Evolutionary conservation across 1,140 invertebrate species (phyloP).

Genomic region (Oryzaephilus surinamensis): DNA sequence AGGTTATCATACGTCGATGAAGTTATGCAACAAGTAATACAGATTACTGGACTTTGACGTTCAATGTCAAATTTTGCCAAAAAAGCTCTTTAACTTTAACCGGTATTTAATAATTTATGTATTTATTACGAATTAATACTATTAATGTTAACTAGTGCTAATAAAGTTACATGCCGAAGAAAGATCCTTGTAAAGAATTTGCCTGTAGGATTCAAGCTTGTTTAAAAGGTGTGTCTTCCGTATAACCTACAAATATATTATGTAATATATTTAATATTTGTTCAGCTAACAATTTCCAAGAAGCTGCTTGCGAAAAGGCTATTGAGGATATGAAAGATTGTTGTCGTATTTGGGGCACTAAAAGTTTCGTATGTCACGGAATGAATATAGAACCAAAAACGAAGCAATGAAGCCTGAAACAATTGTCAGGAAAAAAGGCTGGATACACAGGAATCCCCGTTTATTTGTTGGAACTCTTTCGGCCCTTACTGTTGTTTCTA

Average conservation of each 20-base stretch:
- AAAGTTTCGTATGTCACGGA: slow-evolving; percentile 53
- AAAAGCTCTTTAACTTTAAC: no score
- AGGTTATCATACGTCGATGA: no score
- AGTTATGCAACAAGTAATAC: no score
- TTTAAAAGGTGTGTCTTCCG: slow-evolving; percentile 47
- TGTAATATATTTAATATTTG: slow-evolving; percentile 16
- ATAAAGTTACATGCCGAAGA: slow-evolving; percentile 33
- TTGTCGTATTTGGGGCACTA: slow-evolving; percentile 46
- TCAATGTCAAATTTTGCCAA: no score
- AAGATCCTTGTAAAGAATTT: slow-evolving; percentile 63
- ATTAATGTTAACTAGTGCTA: no score
- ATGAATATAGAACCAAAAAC: slow-evolving; percentile 41
- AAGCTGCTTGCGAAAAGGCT: slow-evolving; percentile 45
- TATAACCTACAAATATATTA: slow-evolving; percentile 4
- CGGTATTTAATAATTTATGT: no score
- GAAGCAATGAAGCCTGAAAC: slow-evolving; percentile 24
- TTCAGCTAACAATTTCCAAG: slow-evolving; percentile 58
- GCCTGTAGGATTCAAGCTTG: slow-evolving; percentile 69
- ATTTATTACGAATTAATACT: no score
- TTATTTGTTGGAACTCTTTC: slow-evolving; percentile 39
- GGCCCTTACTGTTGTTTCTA: slow-evolving; percentile 38
- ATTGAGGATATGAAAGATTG: slow-evolving; percentile 55
- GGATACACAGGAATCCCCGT: slow-evolving; percentile 28
- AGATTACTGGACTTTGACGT: no score
- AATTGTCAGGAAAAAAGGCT: slow-evolving; percentile 15